Conservation (phyloP, 2,888 invertebrate genomes). For the Papilio protenor region DNA sequence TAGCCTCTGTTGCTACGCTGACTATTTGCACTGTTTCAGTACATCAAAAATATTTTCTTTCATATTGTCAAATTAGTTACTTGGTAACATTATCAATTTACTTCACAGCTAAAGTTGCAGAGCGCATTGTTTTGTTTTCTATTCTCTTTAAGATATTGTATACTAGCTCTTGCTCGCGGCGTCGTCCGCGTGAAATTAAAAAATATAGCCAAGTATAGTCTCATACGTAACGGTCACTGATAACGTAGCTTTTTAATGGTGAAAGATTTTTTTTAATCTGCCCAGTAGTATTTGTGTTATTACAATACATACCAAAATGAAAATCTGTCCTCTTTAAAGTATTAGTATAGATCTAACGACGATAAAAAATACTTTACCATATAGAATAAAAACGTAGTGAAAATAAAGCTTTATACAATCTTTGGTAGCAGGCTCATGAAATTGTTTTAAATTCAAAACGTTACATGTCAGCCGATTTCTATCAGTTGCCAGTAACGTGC, state of each 20-base stretch:
- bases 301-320: too few relatives aligned
- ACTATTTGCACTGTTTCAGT: conserved; percentile 18
- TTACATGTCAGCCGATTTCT: conserved; percentile 24
- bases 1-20: conserved; percentile 24
- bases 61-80: background rate
- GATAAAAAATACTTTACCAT: background rate
- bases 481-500: conserved; percentile 29
- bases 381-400: background rate
- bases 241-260: too few relatives aligned
- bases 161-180: too few relatives aligned
- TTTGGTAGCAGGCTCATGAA: background rate
- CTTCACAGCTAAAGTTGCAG: background rate
- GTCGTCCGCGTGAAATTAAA: too few relatives aligned
- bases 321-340: too few relatives aligned
- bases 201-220: too few relatives aligned
- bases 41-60: background rate
- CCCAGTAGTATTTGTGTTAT: too few relatives aligned
- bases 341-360: background rate
- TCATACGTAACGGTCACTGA: too few relatives aligned
- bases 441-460: conserved; percentile 28
- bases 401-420: background rate
- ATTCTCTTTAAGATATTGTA: background rate
- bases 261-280: too few relatives aligned
- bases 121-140: background rate
- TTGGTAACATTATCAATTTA: background rate